Evolutionary conservation across 2,888 invertebrate genomes (phyloP).

Genomic region (Plebejus melissa): DNA sequence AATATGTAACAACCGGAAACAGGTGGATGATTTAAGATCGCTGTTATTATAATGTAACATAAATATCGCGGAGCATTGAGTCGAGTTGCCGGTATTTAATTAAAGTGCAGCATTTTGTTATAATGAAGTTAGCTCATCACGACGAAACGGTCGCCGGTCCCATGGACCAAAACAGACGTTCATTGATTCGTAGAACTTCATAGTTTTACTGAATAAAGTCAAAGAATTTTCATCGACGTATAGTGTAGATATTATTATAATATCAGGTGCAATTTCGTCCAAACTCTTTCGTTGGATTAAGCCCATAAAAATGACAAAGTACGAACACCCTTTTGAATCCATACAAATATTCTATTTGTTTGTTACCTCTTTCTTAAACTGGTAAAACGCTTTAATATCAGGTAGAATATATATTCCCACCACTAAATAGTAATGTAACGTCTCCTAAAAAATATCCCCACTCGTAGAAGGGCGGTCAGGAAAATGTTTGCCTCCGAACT

Average conservation of each 20-base stretch:
- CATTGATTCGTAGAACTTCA: not conserved
- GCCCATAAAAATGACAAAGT: too few species aligned
- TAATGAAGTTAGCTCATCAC: conserved; percentile 36
- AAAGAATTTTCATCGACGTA: not conserved
- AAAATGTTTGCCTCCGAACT: conserved; percentile 21
- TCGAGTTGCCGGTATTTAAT: conserved; percentile 2
- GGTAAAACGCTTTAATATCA: too few species aligned
- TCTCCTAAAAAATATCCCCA: not conserved
- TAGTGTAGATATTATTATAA: too few species aligned
- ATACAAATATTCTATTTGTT: too few species aligned
- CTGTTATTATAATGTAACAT: not conserved
- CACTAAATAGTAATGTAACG: not conserved
- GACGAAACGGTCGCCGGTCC: conserved; percentile 31
- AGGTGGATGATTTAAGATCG: not conserved
- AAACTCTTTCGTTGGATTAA: too few species aligned
- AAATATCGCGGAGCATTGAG: not conserved
- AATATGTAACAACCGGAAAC: not conserved
- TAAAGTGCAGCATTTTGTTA: conserved; percentile 33
- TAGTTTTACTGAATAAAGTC: not conserved
- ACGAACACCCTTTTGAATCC: too few species aligned
- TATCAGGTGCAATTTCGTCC: too few species aligned
- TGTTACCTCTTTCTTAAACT: too few species aligned
- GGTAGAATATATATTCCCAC: not conserved
- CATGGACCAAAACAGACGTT: not conserved
- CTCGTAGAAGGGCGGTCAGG: not conserved